Conservation (phyloP, 2,113 vertebrate genomes). For the Elephantulus edwardii region DNA sequence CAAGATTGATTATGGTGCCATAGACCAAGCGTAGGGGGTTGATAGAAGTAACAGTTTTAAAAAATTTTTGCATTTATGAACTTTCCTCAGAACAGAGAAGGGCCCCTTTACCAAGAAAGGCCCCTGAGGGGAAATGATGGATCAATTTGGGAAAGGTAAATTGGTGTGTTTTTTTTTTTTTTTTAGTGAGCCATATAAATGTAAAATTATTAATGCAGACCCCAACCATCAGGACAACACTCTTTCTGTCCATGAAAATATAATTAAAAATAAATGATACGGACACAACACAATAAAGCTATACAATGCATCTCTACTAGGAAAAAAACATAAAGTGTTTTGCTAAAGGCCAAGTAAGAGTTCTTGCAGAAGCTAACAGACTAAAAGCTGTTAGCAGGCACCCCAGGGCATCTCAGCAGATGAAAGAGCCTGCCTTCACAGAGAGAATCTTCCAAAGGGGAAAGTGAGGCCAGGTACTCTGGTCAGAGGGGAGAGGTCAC, state of each 20-base stretch:
- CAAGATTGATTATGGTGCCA: not conserved
- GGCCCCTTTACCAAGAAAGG: not conserved
- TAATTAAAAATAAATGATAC: not conserved
- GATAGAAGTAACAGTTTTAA: not conserved
- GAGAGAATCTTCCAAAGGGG: slow-evolving; percentile 38
- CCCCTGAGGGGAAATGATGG: not conserved
- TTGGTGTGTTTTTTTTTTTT: too few species aligned
- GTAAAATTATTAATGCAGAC: not conserved
- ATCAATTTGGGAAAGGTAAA: not conserved
- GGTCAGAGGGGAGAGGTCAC: slow-evolving; percentile 54
- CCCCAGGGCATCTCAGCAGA: slow-evolving; percentile 43
- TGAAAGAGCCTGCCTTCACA: slow-evolving; percentile 51
- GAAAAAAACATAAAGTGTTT: not conserved
- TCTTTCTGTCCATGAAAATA: not conserved
- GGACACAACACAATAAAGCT: not conserved
- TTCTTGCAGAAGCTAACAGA: not conserved
- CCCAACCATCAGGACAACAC: not conserved
- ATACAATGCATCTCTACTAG: not conserved
- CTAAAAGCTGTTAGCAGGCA: slow-evolving; percentile 42
- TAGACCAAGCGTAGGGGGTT: not conserved
- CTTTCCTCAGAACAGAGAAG: not conserved
- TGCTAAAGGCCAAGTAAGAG: not conserved
- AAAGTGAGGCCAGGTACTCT: not conserved
- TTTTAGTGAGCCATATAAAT: not conserved
- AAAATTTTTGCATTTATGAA: not conserved